Base-by-base conservation (phyloP, 2,888 invertebrate genomes). In the Cephus runcator region DNA sequence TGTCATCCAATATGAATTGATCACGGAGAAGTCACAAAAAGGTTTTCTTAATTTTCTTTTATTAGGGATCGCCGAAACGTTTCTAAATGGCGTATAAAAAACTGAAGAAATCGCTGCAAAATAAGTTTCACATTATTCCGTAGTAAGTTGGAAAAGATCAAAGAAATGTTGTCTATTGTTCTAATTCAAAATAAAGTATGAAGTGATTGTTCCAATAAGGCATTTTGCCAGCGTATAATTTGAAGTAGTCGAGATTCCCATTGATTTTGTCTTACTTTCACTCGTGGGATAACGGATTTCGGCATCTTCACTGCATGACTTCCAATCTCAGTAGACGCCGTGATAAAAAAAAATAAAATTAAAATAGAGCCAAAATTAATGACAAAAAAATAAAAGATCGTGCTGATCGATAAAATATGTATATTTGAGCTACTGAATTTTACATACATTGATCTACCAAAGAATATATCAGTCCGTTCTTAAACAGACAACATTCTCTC, bases 231-330 rank as follows among this genome's bases (percentile, higher is more conserved):
- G 9, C 9, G 9, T 23, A 36, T 76, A 34, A 69, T 71, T 74
- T 76, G 75, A 77, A 77, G 56, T 69, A 76, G 71, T 40, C 81
- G 79, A 81, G 81, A 83, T 81, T 36, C 76, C 76, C 80, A 85
- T 84, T 81, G 81, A 85, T 84, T 84, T 85, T 80, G 80, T 83
- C 85, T 86, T 81, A 85, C 87, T 87, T 87, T 87, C 87, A 83
- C 85, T 79, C 78, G 76, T 73, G 77, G 76, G 73, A 79, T 79
- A 79, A 80, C 78, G 76, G 77, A 81, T 81, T 73, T 69, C 69
- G 73, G 75, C 69, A 56, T 81, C 76, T 9, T 40, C 6, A 36
- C 31, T 69, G 40, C 30, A 69, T 71, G 75, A 71, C 34, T 78
- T 73, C 40, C 73, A 4, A 56, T 76, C 36, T 74, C 68, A 35